These are phyloP conservation scores for Ara ararauna DNA, from an alignment of 2,797 vertebrate genomes.

Conservation along the genomic window DNA sequence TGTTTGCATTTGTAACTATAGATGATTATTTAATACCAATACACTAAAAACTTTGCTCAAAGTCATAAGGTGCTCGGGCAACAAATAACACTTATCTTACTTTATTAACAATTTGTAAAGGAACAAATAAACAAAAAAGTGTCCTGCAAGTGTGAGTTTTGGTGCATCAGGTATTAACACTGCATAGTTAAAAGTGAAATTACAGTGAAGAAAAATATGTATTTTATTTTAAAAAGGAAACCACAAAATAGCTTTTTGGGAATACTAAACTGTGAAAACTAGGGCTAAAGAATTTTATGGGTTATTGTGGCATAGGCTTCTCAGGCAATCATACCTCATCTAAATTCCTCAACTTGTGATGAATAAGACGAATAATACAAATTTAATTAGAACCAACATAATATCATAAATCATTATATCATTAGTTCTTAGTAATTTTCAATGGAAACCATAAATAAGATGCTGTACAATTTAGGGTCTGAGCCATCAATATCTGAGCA, in stretches of 20 bases:
- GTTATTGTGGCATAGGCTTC: not conserved
- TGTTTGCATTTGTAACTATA: not conserved
- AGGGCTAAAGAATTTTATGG: not conserved
- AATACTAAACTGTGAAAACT: constrained; percentile 14
- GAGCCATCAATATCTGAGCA: not conserved
- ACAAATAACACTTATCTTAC: not conserved
- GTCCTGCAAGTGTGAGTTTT: not conserved
- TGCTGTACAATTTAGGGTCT: not conserved
- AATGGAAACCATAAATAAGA: not conserved
- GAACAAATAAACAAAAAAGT: not conserved
- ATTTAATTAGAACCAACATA: not conserved
- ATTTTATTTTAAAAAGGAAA: constrained; percentile 38
- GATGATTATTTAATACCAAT: not conserved
- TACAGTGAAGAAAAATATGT: not conserved
- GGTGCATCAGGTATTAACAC: not conserved
- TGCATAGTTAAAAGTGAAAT: not conserved
- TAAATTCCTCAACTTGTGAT: not conserved
- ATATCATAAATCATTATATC: not conserved
- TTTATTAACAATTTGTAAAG: not conserved
- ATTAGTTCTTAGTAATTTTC: not conserved
- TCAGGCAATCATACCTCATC: not conserved
- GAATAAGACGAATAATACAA: not conserved
- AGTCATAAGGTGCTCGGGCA: not conserved
- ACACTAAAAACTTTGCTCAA: not conserved
- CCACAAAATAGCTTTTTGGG: not conserved